Evolutionary conservation across 2,888 invertebrate species (phyloP), one percentile per base, ranked within the genome.

Genomic region (Eurytoma adleriae): DNA sequence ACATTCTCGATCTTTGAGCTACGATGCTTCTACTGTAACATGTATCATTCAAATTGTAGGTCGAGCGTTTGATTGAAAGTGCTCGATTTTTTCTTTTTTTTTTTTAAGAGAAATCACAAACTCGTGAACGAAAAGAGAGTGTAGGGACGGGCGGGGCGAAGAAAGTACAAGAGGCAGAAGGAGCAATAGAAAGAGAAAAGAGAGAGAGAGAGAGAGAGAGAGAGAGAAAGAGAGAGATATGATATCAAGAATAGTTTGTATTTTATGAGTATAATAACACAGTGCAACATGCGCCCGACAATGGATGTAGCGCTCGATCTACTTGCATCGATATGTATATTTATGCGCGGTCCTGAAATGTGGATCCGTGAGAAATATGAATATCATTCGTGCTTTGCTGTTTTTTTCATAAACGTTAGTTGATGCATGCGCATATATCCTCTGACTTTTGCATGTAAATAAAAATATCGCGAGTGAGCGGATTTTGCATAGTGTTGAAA

Each of bases 251-350:
- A 30, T 30, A 30, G 30, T 30, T 30, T 30, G 30, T 3, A 40
- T 40, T 40, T 40, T 24, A 24, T 40, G 48, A 57, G 16, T 57
- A 69, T n/a, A 66, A 74, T 79, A 79, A 79, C 79, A 79, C 79
- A 79, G 79, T 79, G 79, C 79, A 79, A 75, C 79, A 79, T 79
- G 75, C 79, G 69, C 66, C 79, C 74, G 54, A 40, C 40, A 40
- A 40, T 66, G 59, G 24, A 24, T 40, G 12, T 50, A 10, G 57
- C 16, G 12, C 54, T 68, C n/a, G 27, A 62, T 14, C 59, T 79
- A 69, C 67, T 73, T 73, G 78, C 10, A 68, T 62, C 18, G 56
- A 78, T 61, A 10, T 20, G 40, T 48, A 3, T 4, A 10, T 52
- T 59, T 16, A 20, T 24, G 7, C 3, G 20, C 13, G 20, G 3